Percentiles rank a stretch among this genome's conserved stretches.
Evolutionary conservation across 2,888 invertebrate genomes (phyloP).

Genomic region (Luperina testacea): DNA sequence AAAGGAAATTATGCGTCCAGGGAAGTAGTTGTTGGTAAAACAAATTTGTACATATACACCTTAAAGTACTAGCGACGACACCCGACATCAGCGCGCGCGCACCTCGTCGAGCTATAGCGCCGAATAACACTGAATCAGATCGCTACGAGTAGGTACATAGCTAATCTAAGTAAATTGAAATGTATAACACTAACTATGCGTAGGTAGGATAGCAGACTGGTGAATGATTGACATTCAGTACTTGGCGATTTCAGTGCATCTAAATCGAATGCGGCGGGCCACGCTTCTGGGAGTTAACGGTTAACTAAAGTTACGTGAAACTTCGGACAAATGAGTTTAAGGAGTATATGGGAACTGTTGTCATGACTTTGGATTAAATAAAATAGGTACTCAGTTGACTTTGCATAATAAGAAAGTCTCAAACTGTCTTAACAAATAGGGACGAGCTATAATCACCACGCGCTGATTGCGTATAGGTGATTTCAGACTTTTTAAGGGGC

Average conservation of each 20-base stretch:
- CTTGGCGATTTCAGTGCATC: slow-evolving; percentile 83
- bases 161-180: slow-evolving; percentile 85
- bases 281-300: slow-evolving; percentile 53
- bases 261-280: slow-evolving; percentile 76
- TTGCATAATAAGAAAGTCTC: neutral
- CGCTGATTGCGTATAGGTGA: neutral
- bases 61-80: slow-evolving; percentile 67
- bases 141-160: slow-evolving; percentile 80
- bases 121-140: slow-evolving; percentile 66
- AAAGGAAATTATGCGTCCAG: slow-evolving; percentile 80
- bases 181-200: slow-evolving; percentile 85
- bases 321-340: neutral
- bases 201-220: slow-evolving; percentile 81
- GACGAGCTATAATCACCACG: neutral
- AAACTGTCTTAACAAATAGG: slow-evolving; percentile 5
- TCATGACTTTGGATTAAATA: slow-evolving; percentile 4
- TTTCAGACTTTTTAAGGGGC: neutral
- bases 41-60: slow-evolving; percentile 87
- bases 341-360: neutral
- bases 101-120: slow-evolving; percentile 34
- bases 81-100: slow-evolving; percentile 28
- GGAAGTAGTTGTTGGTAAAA: slow-evolving; percentile 82
- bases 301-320: slow-evolving; percentile 5
- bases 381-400: neutral
- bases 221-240: slow-evolving; percentile 79